Conservation (phyloP, 2,888 invertebrate genomes). For the Aspidapion aeneum region DNA sequence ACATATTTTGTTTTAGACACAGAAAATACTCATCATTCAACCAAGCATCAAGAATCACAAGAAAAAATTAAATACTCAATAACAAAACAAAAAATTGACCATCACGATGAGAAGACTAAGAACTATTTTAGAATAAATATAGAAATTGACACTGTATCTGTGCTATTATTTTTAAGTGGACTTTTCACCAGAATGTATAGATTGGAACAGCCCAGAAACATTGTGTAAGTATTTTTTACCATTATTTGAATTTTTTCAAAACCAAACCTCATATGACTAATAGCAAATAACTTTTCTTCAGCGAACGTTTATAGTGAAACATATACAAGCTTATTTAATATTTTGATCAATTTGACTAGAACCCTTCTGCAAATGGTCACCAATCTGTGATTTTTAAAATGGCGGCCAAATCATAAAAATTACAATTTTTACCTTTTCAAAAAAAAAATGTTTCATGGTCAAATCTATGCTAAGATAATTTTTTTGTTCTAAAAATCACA, state of each 20-base stretch:
- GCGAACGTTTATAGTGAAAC: too few species aligned
- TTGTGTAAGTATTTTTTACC: conserved; percentile 71
- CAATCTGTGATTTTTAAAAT: too few species aligned
- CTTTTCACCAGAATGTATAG: conserved; percentile 78
- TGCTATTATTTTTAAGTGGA: conserved; percentile 65
- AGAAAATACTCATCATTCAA: background rate
- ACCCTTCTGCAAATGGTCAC: too few species aligned
- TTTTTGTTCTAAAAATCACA: too few species aligned
- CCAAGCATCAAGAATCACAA: background rate
- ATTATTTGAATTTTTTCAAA: background rate
- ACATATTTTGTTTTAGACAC: background rate
- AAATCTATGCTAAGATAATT: too few species aligned
- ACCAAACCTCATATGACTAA: too few species aligned
- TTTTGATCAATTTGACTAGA: too few species aligned
- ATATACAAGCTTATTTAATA: too few species aligned
- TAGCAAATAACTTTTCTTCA: too few species aligned
- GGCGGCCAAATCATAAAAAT: too few species aligned
- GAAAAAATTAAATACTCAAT: background rate
- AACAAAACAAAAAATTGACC: conserved; percentile 9
- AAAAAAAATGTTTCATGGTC: too few species aligned
- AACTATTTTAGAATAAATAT: conserved; percentile 55
- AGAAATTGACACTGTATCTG: conserved; percentile 72
- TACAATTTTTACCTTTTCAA: too few species aligned
- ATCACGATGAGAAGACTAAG: conserved; percentile 15
- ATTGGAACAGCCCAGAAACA: conserved; percentile 78